A percentile compares a stretch with the other conserved stretches of the same genome.
Evolutionary conservation across 2,797 vertebrate genomes (phyloP).

Genomic region (Macroramphosus scolopax): DNA sequence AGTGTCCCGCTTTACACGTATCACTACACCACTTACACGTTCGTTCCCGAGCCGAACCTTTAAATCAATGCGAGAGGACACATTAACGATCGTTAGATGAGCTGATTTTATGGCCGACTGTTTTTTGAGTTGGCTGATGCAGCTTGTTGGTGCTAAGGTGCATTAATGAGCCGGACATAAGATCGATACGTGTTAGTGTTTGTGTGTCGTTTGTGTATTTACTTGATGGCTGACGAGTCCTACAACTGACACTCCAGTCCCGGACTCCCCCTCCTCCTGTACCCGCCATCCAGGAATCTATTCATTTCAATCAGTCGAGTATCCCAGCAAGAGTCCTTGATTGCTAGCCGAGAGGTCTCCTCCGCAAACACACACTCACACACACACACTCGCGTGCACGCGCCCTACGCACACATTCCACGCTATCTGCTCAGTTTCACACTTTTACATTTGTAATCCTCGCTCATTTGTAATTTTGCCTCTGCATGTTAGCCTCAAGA

Average conservation of each 20-base stretch:
- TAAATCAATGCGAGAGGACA: constrained; percentile 36
- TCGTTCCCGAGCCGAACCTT: constrained; percentile 29
- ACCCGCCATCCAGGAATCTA: constrained; percentile 48
- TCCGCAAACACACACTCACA: constrained; percentile 24
- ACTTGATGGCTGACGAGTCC: constrained; percentile 27
- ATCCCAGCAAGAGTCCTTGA: constrained; percentile 43
- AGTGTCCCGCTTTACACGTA: constrained; percentile 39
- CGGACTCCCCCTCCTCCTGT: constrained; percentile 14
- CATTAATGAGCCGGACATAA: constrained; percentile 47
- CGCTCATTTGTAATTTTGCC: constrained; percentile 64
- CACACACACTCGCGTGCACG: constrained; percentile 14
- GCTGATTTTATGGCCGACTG: constrained; percentile 10
- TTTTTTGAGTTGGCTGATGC: constrained; percentile 39
- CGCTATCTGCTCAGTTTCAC: constrained; percentile 62
- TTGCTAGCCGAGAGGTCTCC: constrained; percentile 36
- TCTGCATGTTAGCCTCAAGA: constrained; percentile 58
- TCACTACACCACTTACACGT: constrained; percentile 34
- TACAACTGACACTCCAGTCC: constrained; percentile 28
- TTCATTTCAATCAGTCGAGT: constrained; percentile 58
- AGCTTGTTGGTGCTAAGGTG: constrained; percentile 50
- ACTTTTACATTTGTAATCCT: constrained; percentile 69
- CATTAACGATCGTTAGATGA: constrained; percentile 17
- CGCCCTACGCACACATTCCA: constrained; percentile 16
- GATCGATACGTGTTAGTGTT: background rate
- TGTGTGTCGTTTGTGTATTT: constrained; percentile 6